phyloP scores from a whole-genome alignment of 2,797 vertebrate genomes.

The Anas acuta region DNA sequence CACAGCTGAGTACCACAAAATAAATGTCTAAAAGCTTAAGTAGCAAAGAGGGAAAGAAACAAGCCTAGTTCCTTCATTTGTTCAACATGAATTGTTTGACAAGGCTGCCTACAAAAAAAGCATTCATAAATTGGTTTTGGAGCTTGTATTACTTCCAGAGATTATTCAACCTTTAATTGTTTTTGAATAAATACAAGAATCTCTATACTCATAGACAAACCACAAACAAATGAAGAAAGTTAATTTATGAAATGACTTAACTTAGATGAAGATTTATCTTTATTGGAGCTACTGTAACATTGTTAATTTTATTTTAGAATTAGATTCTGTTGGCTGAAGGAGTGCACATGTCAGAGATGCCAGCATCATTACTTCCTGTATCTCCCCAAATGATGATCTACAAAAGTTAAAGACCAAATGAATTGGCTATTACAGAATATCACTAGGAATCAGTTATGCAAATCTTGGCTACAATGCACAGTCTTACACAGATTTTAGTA shows the following conservation, averaged over 20 bases:
- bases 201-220: neutral
- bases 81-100: neutral
- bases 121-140: neutral
- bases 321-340: conserved; percentile 5
- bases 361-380: neutral
- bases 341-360: neutral
- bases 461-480: neutral
- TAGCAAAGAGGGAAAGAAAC: neutral
- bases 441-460: neutral
- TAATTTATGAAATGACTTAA: neutral
- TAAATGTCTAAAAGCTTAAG: neutral
- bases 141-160: neutral
- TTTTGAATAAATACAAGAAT: neutral
- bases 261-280: neutral
- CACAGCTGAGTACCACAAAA: neutral
- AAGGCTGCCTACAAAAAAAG: neutral
- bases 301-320: neutral
- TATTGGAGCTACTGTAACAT: neutral
- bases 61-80: neutral
- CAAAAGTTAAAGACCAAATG: neutral
- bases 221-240: neutral
- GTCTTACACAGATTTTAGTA: neutral
- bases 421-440: neutral
- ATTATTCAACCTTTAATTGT: neutral
- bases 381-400: neutral